Evolutionary conservation across 2,113 vertebrate genomes (phyloP).

Genomic region (Catharus bicknelli): DNA sequence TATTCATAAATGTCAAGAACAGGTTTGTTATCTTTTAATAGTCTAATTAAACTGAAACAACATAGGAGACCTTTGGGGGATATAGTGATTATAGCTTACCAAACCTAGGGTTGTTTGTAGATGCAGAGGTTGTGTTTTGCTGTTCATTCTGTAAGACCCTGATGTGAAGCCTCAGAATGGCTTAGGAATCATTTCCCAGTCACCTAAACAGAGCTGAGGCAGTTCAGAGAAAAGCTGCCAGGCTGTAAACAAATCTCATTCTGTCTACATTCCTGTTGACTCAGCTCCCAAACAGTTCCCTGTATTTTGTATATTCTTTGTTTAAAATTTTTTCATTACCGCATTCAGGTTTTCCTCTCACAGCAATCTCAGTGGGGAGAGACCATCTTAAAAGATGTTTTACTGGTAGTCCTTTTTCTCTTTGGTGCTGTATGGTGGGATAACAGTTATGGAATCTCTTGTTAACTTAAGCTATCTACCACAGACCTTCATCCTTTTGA

Average conservation of each 20-base stretch:
- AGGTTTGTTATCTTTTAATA: not conserved
- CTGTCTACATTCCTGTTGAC: not conserved
- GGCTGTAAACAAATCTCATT: not conserved
- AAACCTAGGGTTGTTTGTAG: not conserved
- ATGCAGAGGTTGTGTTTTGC: not conserved
- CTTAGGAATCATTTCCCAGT: not conserved
- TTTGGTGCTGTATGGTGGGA: not conserved
- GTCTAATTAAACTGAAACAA: slow-evolving; percentile 1
- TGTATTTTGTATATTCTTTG: not conserved
- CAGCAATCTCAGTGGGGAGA: not conserved
- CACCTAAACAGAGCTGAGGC: not conserved
- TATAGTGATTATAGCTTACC: not conserved
- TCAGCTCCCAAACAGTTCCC: not conserved
- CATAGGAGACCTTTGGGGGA: not conserved
- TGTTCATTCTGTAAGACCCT: not conserved
- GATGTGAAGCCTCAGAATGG: not conserved
- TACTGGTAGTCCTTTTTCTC: not conserved
- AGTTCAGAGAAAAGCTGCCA: not conserved
- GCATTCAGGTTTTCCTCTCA: not conserved
- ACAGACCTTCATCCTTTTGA: not conserved
- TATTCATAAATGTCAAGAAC: not conserved
- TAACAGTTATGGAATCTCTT: not conserved
- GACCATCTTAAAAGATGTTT: not conserved
- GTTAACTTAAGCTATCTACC: not conserved
- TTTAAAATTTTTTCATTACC: not conserved